Evolutionary conservation across 2,113 vertebrate species (phyloP).

Genomic region (Machaerirhynchus nigripectus): DNA sequence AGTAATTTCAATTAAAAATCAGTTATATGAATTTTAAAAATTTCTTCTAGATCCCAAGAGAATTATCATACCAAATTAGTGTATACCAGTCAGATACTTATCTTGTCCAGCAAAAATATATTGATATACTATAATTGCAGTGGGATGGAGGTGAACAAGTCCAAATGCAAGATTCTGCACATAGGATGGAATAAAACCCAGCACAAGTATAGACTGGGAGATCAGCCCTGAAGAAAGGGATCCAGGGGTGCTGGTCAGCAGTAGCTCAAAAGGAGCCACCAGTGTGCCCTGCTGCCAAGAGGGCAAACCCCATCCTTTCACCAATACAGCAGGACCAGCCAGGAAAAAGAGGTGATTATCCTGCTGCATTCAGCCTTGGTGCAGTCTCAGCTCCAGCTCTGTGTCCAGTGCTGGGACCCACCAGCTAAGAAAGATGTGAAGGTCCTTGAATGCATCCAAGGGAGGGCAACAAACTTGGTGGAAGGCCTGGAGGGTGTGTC

Average conservation of each 20-base stretch:
- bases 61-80: background rate
- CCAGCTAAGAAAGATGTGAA: background rate
- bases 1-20: background rate
- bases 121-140: background rate
- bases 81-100: background rate
- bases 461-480: background rate
- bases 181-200: background rate
- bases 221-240: background rate
- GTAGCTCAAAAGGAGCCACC: background rate
- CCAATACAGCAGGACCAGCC: background rate
- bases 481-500: background rate
- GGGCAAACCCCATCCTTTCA: background rate
- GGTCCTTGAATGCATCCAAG: background rate
- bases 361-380: background rate
- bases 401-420: background rate
- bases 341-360: background rate
- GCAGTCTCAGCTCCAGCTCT: background rate
- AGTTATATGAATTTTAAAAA: background rate
- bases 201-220: background rate
- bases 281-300: background rate
- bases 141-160: background rate
- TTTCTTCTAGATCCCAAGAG: background rate
- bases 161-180: background rate
- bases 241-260: background rate
- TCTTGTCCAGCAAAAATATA: background rate